Evolutionary conservation across 1,140 invertebrate species (phyloP), one percentile per base, ranked within the genome.

Genomic region (Oedothorax gibbosus): DNA sequence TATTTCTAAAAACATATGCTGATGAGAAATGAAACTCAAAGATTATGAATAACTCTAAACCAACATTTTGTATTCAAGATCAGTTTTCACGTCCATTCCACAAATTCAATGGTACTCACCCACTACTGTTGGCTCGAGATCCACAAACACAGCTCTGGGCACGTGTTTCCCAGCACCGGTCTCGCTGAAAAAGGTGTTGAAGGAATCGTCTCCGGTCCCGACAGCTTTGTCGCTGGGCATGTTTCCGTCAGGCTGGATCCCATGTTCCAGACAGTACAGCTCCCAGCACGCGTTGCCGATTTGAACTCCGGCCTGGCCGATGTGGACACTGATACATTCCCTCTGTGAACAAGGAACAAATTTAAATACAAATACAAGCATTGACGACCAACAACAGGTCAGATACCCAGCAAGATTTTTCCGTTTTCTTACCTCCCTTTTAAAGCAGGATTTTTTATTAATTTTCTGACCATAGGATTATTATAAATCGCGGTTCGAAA

Each of bases 151-250:
- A 11, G 95, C 95, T 86, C 95, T 90, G 0, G 95, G 95, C 20
- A 97, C 95, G 90, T 96, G 95, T 89, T 96, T 96, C 73, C 95
- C 96, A 66, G 94, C 93, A 21, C 94, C 94, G 64, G 95, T 97
- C 90, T 98, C 96, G 87, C 94, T 95, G 92, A 97, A 97, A 90
- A 97, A 97, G 9, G 95, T 96, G 89, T 95, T 96, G 90, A 96
- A 96, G 21, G 94, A 95, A 89, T 96, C 95, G 88, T 95, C 94
- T 60, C 93, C 93, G 14, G 93, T 93, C n/a, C 90, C 89, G 76
- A 90, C 83, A 20, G 88, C 88, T 69, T 89, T 89, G 68, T 89
- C 89, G n/a, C 85, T 86, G 8, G 89, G 89, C 89, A 89, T 89
- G 78, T 89, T 88, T 10, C 89, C 89, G 57, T 89, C 88, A 60